These are phyloP conservation scores for Motacilla alba DNA, from an alignment of 2,113 vertebrate species.

Conservation along the genomic window DNA sequence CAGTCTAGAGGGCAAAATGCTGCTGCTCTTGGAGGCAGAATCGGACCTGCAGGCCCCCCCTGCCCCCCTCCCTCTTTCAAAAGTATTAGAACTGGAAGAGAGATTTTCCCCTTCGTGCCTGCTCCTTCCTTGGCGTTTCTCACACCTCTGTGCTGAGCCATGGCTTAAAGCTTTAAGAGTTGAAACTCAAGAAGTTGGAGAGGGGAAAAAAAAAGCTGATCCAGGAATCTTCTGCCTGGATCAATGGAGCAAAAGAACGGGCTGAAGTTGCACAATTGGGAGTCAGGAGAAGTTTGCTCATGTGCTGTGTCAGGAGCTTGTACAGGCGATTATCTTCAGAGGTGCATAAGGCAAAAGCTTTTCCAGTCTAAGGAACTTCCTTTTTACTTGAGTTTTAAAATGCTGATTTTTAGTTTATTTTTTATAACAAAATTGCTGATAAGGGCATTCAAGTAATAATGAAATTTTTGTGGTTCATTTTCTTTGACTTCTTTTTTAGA, in stretches of 20 bases:
- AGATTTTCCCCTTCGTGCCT: neutral
- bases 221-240: slow-evolving; percentile 2
- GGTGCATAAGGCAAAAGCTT: neutral
- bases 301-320: slow-evolving; percentile 10
- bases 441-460: neutral
- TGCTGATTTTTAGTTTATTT: neutral
- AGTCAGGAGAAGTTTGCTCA: neutral
- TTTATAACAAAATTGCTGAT: neutral
- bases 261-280: slow-evolving; percentile 27
- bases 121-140: neutral
- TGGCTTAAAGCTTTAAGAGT: neutral
- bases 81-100: neutral
- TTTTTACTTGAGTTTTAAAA: neutral
- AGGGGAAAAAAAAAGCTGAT: neutral
- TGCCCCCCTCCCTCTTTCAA: neutral
- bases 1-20: neutral
- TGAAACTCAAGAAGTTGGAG: neutral
- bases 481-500: neutral
- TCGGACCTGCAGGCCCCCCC: neutral
- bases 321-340: neutral
- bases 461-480: neutral
- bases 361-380: neutral
- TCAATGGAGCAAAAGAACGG: slow-evolving; percentile 27
- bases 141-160: neutral
- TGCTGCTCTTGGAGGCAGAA: neutral